Percentiles rank a stretch among this genome's conserved stretches.
These are phyloP conservation scores for Miniopterus natalensis DNA, from an alignment of 2,113 vertebrate species.

Conservation along the genomic window DNA sequence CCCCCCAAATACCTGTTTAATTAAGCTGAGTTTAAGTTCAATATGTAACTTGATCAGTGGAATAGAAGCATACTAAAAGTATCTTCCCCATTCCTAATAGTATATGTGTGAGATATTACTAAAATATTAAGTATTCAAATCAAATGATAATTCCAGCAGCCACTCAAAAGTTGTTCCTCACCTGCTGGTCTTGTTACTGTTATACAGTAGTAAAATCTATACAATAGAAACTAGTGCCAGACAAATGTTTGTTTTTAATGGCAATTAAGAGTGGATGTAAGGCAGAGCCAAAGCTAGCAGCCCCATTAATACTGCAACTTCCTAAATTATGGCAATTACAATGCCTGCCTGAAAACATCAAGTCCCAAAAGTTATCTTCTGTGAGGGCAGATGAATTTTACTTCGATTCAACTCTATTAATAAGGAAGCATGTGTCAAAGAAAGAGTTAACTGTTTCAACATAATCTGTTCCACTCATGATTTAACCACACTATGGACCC, in stretches of 20 bases:
- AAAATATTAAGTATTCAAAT: constrained; percentile 53
- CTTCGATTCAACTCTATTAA: constrained; percentile 43
- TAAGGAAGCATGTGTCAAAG: constrained; percentile 11
- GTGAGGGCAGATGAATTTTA: constrained; percentile 13
- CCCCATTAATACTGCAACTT: constrained; percentile 41
- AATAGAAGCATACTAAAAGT: constrained; percentile 67
- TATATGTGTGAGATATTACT: constrained; percentile 74
- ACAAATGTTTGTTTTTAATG: constrained; percentile 44
- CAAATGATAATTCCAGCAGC: constrained; percentile 73
- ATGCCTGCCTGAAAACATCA: not conserved
- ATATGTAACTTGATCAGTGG: constrained; percentile 84
- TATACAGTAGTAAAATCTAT: constrained; percentile 84
- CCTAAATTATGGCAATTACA: constrained; percentile 42
- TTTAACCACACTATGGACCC: constrained; percentile 75
- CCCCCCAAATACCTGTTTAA: constrained; percentile 67
- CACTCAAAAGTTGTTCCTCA: constrained; percentile 78
- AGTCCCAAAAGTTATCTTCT: constrained; percentile 46
- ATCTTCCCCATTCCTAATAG: constrained; percentile 65
- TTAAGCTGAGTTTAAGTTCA: constrained; percentile 72
- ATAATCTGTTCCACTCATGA: constrained; percentile 40
- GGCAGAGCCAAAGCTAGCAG: constrained; percentile 26
- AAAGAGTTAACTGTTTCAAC: constrained; percentile 1
- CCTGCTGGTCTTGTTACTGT: constrained; percentile 63
- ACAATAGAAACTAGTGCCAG: constrained; percentile 83
- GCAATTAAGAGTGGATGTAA: not conserved